Conservation (phyloP, 2,113 vertebrate genomes). For the Pholis gunnellus region DNA sequence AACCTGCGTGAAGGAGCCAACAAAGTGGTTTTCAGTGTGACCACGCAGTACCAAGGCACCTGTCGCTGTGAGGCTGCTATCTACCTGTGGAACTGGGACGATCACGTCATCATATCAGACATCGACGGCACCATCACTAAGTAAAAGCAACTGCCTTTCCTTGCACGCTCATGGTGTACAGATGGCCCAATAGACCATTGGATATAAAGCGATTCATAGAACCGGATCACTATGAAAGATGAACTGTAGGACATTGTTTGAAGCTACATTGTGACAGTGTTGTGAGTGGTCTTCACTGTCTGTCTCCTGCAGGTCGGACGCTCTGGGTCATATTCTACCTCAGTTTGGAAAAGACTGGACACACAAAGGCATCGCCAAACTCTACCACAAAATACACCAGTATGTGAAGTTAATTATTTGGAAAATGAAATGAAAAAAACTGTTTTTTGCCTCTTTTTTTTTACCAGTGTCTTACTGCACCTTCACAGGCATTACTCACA, state of each 20-base stretch:
- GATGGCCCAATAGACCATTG: not conserved
- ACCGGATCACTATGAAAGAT: not conserved
- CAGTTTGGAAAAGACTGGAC: constrained; percentile 98
- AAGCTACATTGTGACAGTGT: not conserved
- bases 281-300: not conserved
- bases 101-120: constrained; percentile 94
- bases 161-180: not conserved
- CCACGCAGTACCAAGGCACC: constrained; percentile 96
- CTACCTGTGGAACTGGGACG: constrained; percentile 95
- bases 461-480: not conserved
- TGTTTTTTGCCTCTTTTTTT: not conserved
- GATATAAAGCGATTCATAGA: not conserved
- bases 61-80: constrained; percentile 94
- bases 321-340: constrained; percentile 94
- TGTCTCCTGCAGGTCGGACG: constrained; percentile 87
- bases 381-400: constrained; percentile 96
- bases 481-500: not conserved
- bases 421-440: not conserved
- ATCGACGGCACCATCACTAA: constrained; percentile 98
- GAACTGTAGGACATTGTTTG: not conserved
- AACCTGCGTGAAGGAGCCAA: constrained; percentile 93
- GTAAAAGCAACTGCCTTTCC: constrained; percentile 75
- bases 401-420: constrained; percentile 63
- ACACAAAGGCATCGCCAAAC: constrained; percentile 91
- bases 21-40: constrained; percentile 93